phyloP scores from a whole-genome alignment of 2,888 invertebrate species.

The Diadromus collaris region DNA sequence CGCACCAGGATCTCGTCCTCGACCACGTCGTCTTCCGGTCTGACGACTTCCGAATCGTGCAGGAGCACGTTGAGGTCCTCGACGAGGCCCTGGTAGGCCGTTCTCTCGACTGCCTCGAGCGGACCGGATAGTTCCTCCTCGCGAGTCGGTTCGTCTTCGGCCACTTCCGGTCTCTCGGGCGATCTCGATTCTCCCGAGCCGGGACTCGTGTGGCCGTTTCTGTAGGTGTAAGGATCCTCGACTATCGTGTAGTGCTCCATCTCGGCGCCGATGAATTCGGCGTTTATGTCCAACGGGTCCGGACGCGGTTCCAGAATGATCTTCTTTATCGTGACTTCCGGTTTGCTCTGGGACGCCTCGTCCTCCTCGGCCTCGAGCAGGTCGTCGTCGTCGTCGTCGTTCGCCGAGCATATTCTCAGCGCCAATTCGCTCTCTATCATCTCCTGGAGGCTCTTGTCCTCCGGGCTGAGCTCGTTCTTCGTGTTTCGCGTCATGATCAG shows the following conservation, averaged over 20 bases:
- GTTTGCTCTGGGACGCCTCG: slow-evolving; percentile 58
- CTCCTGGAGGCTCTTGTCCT: slow-evolving; percentile 78
- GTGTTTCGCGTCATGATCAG: slow-evolving; percentile 73
- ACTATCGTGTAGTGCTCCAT: slow-evolving; percentile 71
- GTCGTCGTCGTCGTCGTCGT: slow-evolving; percentile 63
- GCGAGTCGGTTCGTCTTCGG: not conserved
- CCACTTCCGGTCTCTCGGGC: slow-evolving; percentile 35
- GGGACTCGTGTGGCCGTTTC: slow-evolving; percentile 71
- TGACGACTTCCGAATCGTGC: slow-evolving; percentile 12
- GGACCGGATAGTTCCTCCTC: slow-evolving; percentile 38
- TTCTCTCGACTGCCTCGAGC: slow-evolving; percentile 12
- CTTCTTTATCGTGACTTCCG: slow-evolving; percentile 72
- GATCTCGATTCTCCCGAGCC: slow-evolving; percentile 42
- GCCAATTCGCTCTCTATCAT: slow-evolving; percentile 78
- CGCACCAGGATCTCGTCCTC: slow-evolving; percentile 38
- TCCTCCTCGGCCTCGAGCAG: slow-evolving; percentile 59
- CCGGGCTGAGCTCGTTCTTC: slow-evolving; percentile 74
- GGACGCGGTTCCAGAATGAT: slow-evolving; percentile 70
- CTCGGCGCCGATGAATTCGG: slow-evolving; percentile 75
- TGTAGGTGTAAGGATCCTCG: slow-evolving; percentile 71
- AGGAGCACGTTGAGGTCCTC: slow-evolving; percentile 12
- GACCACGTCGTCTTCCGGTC: slow-evolving; percentile 25
- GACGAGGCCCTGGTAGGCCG: not conserved
- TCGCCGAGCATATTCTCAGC: slow-evolving; percentile 74
- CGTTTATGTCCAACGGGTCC: slow-evolving; percentile 69